Conservation (phyloP, 2,888 invertebrate genomes). For the Drosophila kokeensis region DNA sequence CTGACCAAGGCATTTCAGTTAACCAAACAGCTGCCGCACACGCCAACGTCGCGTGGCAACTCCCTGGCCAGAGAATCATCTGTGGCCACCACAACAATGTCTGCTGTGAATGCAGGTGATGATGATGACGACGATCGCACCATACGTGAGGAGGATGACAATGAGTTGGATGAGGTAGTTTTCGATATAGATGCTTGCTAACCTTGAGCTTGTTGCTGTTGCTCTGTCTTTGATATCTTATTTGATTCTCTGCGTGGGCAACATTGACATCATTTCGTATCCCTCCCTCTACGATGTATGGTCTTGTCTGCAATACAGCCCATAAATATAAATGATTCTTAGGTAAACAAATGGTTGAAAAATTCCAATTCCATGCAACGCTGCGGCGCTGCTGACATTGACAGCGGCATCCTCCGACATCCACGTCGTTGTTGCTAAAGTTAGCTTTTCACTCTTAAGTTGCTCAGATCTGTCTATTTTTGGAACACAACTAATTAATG, state of each 20-base stretch:
- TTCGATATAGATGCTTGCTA: slow-evolving; percentile 15
- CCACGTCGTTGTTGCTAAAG: slow-evolving; percentile 31
- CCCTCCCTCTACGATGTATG: not conserved
- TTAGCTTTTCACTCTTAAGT: slow-evolving; percentile 47
- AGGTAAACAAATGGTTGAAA: slow-evolving; percentile 45
- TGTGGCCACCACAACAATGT: slow-evolving; percentile 77
- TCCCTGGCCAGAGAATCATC: slow-evolving; percentile 81
- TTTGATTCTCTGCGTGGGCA: slow-evolving; percentile 28
- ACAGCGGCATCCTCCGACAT: slow-evolving; percentile 54
- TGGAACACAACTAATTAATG: slow-evolving; percentile 36
- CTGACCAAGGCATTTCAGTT: slow-evolving; percentile 93
- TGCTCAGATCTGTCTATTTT: slow-evolving; percentile 54
- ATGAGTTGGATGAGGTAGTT: slow-evolving; percentile 82
- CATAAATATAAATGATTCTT: slow-evolving; percentile 31
- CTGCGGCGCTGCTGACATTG: slow-evolving; percentile 60
- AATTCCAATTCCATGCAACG: slow-evolving; percentile 54
- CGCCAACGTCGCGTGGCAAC: slow-evolving; percentile 83
- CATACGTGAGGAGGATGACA: slow-evolving; percentile 89
- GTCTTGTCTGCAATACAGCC: slow-evolving; percentile 8
- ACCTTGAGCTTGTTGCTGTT: slow-evolving; percentile 56
- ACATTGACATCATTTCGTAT: slow-evolving; percentile 49
- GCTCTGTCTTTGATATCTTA: slow-evolving; percentile 4
- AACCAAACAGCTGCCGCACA: slow-evolving; percentile 85
- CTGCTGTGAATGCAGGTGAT: slow-evolving; percentile 83
- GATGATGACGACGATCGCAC: slow-evolving; percentile 88